Conservation (phyloP, 2,888 invertebrate species). For the Aphrophora alni region DNA sequence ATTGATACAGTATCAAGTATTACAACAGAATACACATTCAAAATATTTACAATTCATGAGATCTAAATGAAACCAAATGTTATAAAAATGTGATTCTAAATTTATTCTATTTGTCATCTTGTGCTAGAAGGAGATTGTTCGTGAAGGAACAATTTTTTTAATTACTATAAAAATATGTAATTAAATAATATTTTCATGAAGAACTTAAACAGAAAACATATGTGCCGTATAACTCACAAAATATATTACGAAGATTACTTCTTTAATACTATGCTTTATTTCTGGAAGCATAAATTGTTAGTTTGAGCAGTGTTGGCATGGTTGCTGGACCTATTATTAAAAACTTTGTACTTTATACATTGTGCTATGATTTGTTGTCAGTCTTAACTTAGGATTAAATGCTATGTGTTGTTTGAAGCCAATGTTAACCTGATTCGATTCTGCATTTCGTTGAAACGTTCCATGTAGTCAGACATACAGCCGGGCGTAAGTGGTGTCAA, state of each 20-base stretch:
- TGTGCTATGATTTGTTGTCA: slow-evolving; percentile 15
- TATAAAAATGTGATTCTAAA: not conserved
- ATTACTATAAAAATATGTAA: too few species aligned
- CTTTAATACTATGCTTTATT: too few species aligned
- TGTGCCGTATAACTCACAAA: too few species aligned
- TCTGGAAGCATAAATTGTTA: not conserved
- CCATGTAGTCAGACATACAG: slow-evolving; percentile 31
- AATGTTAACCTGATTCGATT: slow-evolving; percentile 23
- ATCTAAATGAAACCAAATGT: not conserved
- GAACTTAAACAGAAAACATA: too few species aligned
- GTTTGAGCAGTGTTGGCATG: not conserved
- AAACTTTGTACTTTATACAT: not conserved
- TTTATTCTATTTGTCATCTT: not conserved
- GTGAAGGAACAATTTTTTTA: too few species aligned
- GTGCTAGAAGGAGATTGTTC: not conserved
- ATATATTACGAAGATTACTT: too few species aligned
- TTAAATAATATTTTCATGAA: too few species aligned
- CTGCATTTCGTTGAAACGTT: slow-evolving; percentile 33
- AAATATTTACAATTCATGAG: not conserved
- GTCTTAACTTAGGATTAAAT: slow-evolving; percentile 19
- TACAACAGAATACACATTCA: not conserved
- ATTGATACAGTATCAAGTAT: too few species aligned
- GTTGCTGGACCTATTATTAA: not conserved
- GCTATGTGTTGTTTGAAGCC: slow-evolving; percentile 16
- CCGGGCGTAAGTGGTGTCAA: slow-evolving; percentile 5